Conservation (phyloP, 2,113 vertebrate genomes). For the Alethe castanea region DNA sequence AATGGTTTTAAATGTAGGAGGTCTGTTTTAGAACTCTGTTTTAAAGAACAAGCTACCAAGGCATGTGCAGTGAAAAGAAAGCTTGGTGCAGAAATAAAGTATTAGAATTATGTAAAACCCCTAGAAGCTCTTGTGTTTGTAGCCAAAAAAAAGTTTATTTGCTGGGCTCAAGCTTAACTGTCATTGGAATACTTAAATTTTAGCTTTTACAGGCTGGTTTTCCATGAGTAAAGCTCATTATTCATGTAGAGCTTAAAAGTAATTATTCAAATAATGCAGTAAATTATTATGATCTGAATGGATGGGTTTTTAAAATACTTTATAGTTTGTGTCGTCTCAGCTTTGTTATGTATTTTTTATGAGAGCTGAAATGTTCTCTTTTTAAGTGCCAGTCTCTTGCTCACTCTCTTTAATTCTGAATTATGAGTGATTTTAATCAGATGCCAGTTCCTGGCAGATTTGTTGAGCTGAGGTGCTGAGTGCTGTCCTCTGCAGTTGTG, state of each 20-base stretch:
- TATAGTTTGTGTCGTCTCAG: neutral
- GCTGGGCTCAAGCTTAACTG: neutral
- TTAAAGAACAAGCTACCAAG: neutral
- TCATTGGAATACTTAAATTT: neutral
- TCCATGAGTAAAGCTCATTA: neutral
- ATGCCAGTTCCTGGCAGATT: neutral
- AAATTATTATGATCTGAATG: neutral
- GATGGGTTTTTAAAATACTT: neutral
- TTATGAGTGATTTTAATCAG: neutral
- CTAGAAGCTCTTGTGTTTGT: neutral
- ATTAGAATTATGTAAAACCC: neutral
- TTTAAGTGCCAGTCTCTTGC: neutral
- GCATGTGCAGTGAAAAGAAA: neutral
- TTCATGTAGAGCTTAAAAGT: neutral
- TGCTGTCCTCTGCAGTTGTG: no score
- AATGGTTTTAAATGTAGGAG: neutral
- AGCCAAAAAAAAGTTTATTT: constrained; percentile 20
- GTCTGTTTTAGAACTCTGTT: constrained; percentile 9
- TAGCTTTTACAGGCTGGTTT: neutral
- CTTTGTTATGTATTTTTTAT: neutral
- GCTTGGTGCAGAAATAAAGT: neutral
- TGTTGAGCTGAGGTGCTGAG: neutral
- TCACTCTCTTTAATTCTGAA: neutral
- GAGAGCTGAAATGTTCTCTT: neutral
- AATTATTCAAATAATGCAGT: neutral